phyloP scores from a whole-genome alignment of 1,140 invertebrate genomes.

The Pseudomyrmex sp. region DNA sequence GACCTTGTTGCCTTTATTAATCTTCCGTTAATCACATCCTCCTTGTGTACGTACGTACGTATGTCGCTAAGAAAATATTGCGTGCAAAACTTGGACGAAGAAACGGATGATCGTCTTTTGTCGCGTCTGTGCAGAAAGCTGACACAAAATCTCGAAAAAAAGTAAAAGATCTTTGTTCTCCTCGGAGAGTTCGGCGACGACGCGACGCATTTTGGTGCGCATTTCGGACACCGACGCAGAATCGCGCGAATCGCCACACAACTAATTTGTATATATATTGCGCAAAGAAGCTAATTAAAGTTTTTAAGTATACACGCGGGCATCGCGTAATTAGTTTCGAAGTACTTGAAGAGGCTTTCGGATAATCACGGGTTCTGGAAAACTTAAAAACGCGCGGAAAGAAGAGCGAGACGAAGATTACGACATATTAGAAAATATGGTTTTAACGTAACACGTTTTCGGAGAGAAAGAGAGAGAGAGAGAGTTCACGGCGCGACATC shows the following conservation, averaged over 20 bases:
- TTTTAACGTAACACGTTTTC: background rate
- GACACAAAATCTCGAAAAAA: background rate
- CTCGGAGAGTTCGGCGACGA: background rate
- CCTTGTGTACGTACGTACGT: background rate
- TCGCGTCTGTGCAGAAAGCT: background rate
- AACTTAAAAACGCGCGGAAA: background rate
- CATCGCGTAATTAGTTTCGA: constrained; percentile 47
- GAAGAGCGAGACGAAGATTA: background rate
- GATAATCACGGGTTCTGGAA: constrained; percentile 2
- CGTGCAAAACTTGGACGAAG: background rate
- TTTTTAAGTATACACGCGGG: constrained; percentile 27
- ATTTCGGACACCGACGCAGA: background rate
- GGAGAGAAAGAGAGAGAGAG: too few species aligned
- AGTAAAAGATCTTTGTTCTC: constrained; percentile 13
- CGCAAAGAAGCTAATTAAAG: constrained; percentile 44
- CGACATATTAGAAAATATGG: background rate
- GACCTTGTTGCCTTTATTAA: constrained; percentile 23
- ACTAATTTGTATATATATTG: constrained; percentile 21
- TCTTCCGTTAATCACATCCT: constrained; percentile 14
- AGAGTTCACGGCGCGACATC: background rate
- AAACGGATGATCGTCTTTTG: background rate
- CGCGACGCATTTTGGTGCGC: background rate
- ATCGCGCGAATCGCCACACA: background rate
- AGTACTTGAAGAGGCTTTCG: background rate
- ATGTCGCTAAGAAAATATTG: constrained; percentile 11